A percentile compares a stretch with the other conserved stretches of the same genome.
Evolutionary conservation across 2,113 vertebrate genomes (phyloP).

Genomic region (Oryzias woworae): DNA sequence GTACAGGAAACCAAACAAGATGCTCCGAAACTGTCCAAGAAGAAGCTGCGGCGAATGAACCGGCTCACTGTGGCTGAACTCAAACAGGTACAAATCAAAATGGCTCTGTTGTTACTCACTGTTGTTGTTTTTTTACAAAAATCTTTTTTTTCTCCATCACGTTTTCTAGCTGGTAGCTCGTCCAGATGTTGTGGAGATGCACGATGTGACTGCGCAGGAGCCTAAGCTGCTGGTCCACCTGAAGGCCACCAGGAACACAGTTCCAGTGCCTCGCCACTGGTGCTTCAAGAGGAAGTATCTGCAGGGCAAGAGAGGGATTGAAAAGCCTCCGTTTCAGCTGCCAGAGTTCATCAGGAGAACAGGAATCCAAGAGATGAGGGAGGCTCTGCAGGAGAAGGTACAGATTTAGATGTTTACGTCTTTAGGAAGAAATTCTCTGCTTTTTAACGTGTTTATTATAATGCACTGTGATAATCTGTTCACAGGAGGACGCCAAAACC

Average conservation of each 20-base stretch:
- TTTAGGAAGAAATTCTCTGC: background rate
- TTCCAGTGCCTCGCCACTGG: conserved; percentile 87
- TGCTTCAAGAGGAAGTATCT: conserved; percentile 83
- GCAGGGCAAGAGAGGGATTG: conserved; percentile 93
- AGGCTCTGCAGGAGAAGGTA: conserved; percentile 94
- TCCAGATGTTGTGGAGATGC: conserved; percentile 95
- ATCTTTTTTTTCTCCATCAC: background rate
- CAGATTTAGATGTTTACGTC: too few species aligned
- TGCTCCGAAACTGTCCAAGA: conserved; percentile 90
- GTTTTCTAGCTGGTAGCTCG: conserved; percentile 84
- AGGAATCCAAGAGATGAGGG: conserved; percentile 95
- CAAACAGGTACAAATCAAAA: conserved; percentile 83
- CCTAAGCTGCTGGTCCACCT: conserved; percentile 92
- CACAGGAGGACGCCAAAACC: conserved; percentile 91
- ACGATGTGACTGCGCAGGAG: conserved; percentile 91
- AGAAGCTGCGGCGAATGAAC: conserved; percentile 94
- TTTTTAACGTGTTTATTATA: background rate
- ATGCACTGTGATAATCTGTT: background rate
- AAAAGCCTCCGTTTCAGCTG: conserved; percentile 92
- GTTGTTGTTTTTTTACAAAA: background rate
- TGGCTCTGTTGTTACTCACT: background rate
- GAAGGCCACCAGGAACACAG: conserved; percentile 91
- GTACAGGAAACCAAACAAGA: conserved; percentile 83
- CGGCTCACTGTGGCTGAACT: conserved; percentile 92
- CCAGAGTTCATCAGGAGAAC: conserved; percentile 93